These are phyloP conservation scores for Noctua comes DNA, from an alignment of 2,888 invertebrate genomes.

Conservation along the genomic window DNA sequence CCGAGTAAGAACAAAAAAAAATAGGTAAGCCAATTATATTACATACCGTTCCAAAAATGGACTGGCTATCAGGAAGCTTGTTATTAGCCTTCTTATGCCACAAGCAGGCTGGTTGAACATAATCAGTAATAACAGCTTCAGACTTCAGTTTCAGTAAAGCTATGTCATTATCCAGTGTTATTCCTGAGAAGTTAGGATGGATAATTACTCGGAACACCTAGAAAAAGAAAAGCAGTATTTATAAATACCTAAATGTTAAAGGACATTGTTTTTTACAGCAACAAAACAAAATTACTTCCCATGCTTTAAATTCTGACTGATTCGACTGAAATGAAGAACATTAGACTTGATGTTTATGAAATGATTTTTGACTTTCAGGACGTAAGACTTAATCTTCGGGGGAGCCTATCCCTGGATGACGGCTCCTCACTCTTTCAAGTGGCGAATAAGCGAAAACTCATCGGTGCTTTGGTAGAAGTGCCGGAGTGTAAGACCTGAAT, in stretches of 20 bases:
- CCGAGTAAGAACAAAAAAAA: neutral
- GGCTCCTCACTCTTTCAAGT: too few species aligned
- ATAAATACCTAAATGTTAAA: neutral
- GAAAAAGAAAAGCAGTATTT: neutral
- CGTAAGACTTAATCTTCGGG: too few species aligned
- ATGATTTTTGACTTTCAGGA: too few species aligned
- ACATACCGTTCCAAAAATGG: slow-evolving; percentile 10
- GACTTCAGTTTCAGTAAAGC: slow-evolving; percentile 76
- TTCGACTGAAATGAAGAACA: too few species aligned
- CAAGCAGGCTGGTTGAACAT: slow-evolving; percentile 80
- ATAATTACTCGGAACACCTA: slow-evolving; percentile 75
- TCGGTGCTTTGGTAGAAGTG: too few species aligned
- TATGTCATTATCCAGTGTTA: slow-evolving; percentile 75
- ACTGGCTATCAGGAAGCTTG: neutral
- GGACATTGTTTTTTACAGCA: neutral
- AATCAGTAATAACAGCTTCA: slow-evolving; percentile 73
- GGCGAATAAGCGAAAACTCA: too few species aligned
- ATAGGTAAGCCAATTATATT: neutral
- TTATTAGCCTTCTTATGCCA: slow-evolving; percentile 67
- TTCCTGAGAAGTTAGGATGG: slow-evolving; percentile 67
- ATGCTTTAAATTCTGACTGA: neutral
- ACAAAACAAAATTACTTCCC: neutral
- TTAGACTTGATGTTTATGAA: too few species aligned
- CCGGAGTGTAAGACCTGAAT: too few species aligned
- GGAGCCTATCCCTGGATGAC: too few species aligned